Percentiles rank a stretch among this genome's conserved stretches.
These are phyloP conservation scores for Hemaris fuciformis DNA, from an alignment of 2,888 invertebrate species.

Conservation along the genomic window DNA sequence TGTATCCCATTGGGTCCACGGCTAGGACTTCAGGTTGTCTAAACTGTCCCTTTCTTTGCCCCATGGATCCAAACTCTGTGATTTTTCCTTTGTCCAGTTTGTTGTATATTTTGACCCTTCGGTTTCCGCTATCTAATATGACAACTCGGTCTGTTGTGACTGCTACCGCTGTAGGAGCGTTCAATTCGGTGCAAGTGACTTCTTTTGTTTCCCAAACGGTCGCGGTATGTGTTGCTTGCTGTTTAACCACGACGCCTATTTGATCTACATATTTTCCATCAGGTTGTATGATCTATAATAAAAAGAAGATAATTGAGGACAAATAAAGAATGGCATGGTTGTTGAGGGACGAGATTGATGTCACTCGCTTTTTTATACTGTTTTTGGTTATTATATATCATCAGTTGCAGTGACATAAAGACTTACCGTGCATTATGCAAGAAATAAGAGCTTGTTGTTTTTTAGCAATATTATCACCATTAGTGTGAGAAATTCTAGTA, in stretches of 20 bases:
- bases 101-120: slow-evolving; percentile 84
- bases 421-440: too few relatives aligned
- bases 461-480: too few relatives aligned
- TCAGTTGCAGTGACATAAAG: too few relatives aligned
- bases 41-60: slow-evolving; percentile 85
- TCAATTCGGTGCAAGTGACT: slow-evolving; percentile 79
- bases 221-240: slow-evolving; percentile 47
- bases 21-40: slow-evolving; percentile 87
- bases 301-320: background rate
- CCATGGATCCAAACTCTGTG: slow-evolving; percentile 84
- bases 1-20: slow-evolving; percentile 87
- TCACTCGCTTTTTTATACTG: too few relatives aligned
- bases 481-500: too few relatives aligned
- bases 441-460: too few relatives aligned
- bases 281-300: slow-evolving; percentile 71
- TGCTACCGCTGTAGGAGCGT: slow-evolving; percentile 87
- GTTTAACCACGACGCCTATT: slow-evolving; percentile 78
- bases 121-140: slow-evolving; percentile 87
- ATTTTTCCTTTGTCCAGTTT: slow-evolving; percentile 77
- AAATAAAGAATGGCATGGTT: background rate
- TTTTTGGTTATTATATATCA: too few relatives aligned
- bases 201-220: slow-evolving; percentile 60
- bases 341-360: too few relatives aligned
- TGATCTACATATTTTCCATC: slow-evolving; percentile 83
- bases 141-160: slow-evolving; percentile 78